Conservation (phyloP, 92 coral and sea anemone genomes). For the Palythoa grandis region DNA sequence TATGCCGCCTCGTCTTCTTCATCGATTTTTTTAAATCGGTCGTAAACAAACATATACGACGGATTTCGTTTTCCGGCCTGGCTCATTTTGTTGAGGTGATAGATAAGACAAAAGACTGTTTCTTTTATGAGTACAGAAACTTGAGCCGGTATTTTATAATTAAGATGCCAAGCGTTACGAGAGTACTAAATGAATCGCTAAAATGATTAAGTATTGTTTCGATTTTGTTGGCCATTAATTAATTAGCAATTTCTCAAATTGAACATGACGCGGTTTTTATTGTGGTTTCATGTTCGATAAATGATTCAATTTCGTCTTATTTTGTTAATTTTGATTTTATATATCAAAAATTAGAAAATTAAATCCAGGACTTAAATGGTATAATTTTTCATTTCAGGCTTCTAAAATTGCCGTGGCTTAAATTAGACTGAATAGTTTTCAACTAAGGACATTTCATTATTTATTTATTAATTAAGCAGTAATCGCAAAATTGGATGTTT, state of each 20-base stretch:
- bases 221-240: not conserved
- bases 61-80: conserved; percentile 70
- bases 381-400: no score
- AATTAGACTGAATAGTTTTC: no score
- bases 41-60: conserved; percentile 70
- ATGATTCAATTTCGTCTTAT: no score
- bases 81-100: conserved; percentile 49
- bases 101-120: not conserved
- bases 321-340: no score
- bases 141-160: no score
- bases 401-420: no score
- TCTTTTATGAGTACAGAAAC: not conserved
- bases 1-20: conserved; percentile 27
- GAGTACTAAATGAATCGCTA: not conserved
- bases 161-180: not conserved
- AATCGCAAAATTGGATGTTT: no score
- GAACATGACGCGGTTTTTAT: no score
- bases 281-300: not conserved
- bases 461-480: no score
- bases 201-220: conserved; percentile 20
- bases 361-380: no score
- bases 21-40: conserved; percentile 48
- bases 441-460: no score
- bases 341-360: no score
- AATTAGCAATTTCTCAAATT: not conserved